Base-by-base conservation (phyloP, 2,888 invertebrate species). In the Ditula angustiorana region DNA sequence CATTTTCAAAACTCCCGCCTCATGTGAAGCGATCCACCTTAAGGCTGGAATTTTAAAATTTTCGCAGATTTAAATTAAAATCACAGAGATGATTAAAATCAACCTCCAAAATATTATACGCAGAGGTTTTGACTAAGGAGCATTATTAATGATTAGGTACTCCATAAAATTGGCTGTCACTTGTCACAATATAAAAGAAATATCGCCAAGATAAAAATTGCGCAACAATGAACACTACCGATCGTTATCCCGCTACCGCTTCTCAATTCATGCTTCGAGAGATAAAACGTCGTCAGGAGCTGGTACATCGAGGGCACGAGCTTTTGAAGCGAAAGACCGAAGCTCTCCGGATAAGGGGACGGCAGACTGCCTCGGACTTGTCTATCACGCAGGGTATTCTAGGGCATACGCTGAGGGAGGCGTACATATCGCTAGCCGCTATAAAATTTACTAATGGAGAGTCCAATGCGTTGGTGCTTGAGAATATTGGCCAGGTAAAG, bases 361-460 rank as follows among this genome's bases (percentile, higher is more conserved):
- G 90, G 7, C 90, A 89, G 71, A 85, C 85, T 0, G 83, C 91
- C 0, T 67, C 72, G 0, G 92, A 92, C 30, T 70, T 92, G 44
- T 74, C 86, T 0, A 71, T 83, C 0, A 87, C 89, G 0, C 91
- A 92, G 57, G 87, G 82, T 0, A 73, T 88, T 2, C 68, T 92
- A 23, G 87, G 89, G 0, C 88, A 90, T 47, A 85, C 85, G 0
- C 69, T 92, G 33, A 81, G 78, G 60, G 92, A 92, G 69, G 92
- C 92, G 0, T 93, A 90, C 61, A 92, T 93, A 52, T 85, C 88
- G 0, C 70, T 93, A 2, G 93, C 93, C 0, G 91, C 90, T 16
- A 83, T 92, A 1, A 93, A 92, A 68, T 93, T 92, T 56, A 86
- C 88, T 3, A 92, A 92, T 69, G 92, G 92, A 2, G 91, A 92